Evolutionary conservation across 2,888 invertebrate genomes (phyloP), one percentile per base, ranked within the genome.

Genomic region (Sesamia inferens): DNA sequence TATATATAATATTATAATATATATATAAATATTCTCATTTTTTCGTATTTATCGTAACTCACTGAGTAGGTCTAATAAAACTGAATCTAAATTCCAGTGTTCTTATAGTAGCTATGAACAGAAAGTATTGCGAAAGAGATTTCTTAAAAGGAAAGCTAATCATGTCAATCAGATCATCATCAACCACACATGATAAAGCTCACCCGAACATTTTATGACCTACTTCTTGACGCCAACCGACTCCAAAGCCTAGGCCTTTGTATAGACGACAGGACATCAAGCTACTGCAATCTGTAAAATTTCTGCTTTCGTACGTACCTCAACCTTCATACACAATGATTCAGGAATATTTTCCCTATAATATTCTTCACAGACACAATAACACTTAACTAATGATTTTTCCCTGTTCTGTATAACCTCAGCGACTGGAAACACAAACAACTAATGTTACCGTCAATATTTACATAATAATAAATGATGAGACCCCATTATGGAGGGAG

Each of bases 331-430:
- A 76, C n/a, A 47, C 14, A 59, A 74, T 69, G 31, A 31, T 31
- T 68, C 44, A 14, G 31, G 55, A 73, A 67, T 67, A 76, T 69
- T 78, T 74, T 74, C 78, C 74, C 39, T 47, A 19, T 19, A 44
- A 6, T 8, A 24, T 24, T 54, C 31, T 59, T 47, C 67, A 66
- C 13, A n/a, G 42, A 22, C 5, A 76, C n/a, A 44, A 16, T 24
- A 59, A 73, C 10, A 55, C 14, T 14, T 31, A 42, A 22, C 14
- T 31, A 16, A 31, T 51, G 7, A 8, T 73, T 79, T 71, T 76
- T 58, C 79, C 63, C 10, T 57, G 58, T 58, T 16, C 57, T 31
- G 7, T 19, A 47, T 8, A 13, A 62, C 39, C 42, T 58, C 39
- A 22, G 39, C 10, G 3, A 14, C 39, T 7, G 54, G 10, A 11